Evolutionary conservation across 1,140 invertebrate genomes (phyloP).

Genomic region (Whitmania pigra): DNA sequence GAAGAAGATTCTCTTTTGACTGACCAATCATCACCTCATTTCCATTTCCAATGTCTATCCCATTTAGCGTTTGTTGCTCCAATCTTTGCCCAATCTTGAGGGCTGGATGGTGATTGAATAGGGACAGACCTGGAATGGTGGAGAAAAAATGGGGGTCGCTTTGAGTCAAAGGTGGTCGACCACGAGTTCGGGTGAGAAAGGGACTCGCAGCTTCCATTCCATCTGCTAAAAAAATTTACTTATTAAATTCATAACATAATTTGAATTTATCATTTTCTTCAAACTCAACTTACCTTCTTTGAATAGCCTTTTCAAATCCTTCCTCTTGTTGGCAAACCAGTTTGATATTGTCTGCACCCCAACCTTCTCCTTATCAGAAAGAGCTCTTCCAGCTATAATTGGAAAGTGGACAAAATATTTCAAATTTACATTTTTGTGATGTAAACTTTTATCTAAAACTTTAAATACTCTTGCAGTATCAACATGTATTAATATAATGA

Average conservation of each 20-base stretch:
- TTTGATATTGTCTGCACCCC: constrained; percentile 40
- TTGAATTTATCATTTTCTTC: too few species aligned
- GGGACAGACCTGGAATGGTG: neutral
- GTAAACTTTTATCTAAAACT: too few species aligned
- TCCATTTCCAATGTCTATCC: constrained; percentile 12
- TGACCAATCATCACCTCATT: neutral
- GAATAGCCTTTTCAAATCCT: constrained; percentile 39
- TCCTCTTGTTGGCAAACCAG: constrained; percentile 44
- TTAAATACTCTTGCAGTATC: too few species aligned
- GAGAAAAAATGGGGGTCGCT: neutral
- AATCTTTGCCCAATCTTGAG: neutral
- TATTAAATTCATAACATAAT: too few species aligned
- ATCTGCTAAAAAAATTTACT: neutral
- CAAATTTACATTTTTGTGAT: too few species aligned
- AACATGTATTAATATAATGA: too few species aligned
- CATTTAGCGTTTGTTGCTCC: neutral
- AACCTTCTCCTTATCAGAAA: constrained; percentile 38
- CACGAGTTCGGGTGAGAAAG: neutral
- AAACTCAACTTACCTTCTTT: constrained; percentile 29
- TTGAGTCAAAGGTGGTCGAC: constrained; percentile 11
- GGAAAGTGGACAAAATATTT: neutral
- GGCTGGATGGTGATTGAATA: neutral
- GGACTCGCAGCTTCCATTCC: constrained; percentile 14
- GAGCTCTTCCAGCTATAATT: constrained; percentile 29
- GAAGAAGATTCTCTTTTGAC: neutral